Percentiles rank a stretch among this genome's conserved stretches.
phyloP scores from a whole-genome alignment of 2,888 invertebrate species.

The Drosophila meridiana region DNA sequence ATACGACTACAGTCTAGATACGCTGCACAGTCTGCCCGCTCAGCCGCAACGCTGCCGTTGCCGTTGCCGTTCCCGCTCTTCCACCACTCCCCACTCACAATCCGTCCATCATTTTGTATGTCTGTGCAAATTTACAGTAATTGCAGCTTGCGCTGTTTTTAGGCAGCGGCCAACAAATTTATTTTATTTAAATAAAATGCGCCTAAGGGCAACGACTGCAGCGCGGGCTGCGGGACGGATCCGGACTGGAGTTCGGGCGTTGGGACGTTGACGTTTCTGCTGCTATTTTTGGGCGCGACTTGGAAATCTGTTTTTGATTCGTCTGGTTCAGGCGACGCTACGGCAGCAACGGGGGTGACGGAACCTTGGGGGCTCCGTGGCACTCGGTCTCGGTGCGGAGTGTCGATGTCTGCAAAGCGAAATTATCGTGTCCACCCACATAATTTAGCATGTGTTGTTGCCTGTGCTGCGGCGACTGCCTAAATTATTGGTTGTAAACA shows the following conservation, averaged over 20 bases:
- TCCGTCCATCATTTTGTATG: slow-evolving; percentile 46
- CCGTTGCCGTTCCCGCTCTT: neutral
- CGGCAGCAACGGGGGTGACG: neutral
- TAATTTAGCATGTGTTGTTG: slow-evolving; percentile 74
- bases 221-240: neutral
- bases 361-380: slow-evolving; percentile 47
- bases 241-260: neutral
- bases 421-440: slow-evolving; percentile 80
- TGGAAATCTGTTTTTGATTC: slow-evolving; percentile 51
- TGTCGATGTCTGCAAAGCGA: slow-evolving; percentile 68
- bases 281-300: slow-evolving; percentile 76
- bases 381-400: slow-evolving; percentile 31
- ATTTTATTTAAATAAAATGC: slow-evolving; percentile 80
- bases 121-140: slow-evolving; percentile 69
- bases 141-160: slow-evolving; percentile 61
- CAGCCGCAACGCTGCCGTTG: neutral
- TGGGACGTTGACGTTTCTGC: slow-evolving; percentile 50
- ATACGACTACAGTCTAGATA: neutral
- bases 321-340: slow-evolving; percentile 34
- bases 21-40: neutral
- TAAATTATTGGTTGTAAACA: slow-evolving; percentile 81
- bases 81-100: neutral
- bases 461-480: slow-evolving; percentile 44
- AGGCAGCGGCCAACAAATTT: slow-evolving; percentile 67
- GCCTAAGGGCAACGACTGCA: slow-evolving; percentile 64